phyloP scores from a whole-genome alignment of 2,888 invertebrate species.

The Strigamia maritima region DNA sequence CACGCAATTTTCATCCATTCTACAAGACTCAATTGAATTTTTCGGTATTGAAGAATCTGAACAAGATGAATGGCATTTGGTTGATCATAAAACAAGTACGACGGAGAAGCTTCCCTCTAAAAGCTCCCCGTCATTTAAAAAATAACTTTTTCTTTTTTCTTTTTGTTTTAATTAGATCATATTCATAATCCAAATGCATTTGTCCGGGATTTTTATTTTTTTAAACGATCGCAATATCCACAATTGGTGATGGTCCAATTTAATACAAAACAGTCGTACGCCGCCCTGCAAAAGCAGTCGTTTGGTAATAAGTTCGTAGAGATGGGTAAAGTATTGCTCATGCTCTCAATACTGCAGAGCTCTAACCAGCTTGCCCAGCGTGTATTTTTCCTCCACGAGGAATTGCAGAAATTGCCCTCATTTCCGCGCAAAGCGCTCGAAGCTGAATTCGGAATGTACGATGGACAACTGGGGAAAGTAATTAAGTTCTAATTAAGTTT shows the following conservation, averaged over 20 bases:
- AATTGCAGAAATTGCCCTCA: conserved; percentile 95
- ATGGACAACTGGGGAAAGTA: conserved; percentile 84
- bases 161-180: conserved; percentile 66
- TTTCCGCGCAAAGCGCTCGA: conserved; percentile 98
- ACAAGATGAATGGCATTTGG: conserved; percentile 87
- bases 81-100: conserved; percentile 97
- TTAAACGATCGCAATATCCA: conserved; percentile 95
- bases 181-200: conserved; percentile 93
- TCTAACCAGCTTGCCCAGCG: conserved; percentile 77
- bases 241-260: conserved; percentile 90
- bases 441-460: conserved; percentile 88
- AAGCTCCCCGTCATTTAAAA: neutral
- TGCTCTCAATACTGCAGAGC: conserved; percentile 52
- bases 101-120: neutral
- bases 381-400: conserved; percentile 97
- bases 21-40: conserved; percentile 94
- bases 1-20: conserved; percentile 88
- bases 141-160: neutral
- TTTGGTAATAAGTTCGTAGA: conserved; percentile 91
- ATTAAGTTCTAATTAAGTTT: too few relatives aligned
- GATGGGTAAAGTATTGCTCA: conserved; percentile 76
- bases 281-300: conserved; percentile 85
- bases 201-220: conserved; percentile 92
- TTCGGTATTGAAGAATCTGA: conserved; percentile 90
- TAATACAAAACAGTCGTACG: conserved; percentile 86